Evolutionary conservation across 2,113 vertebrate genomes (phyloP), one percentile per base, ranked within the genome.

Genomic region (Xenopus borealis): DNA sequence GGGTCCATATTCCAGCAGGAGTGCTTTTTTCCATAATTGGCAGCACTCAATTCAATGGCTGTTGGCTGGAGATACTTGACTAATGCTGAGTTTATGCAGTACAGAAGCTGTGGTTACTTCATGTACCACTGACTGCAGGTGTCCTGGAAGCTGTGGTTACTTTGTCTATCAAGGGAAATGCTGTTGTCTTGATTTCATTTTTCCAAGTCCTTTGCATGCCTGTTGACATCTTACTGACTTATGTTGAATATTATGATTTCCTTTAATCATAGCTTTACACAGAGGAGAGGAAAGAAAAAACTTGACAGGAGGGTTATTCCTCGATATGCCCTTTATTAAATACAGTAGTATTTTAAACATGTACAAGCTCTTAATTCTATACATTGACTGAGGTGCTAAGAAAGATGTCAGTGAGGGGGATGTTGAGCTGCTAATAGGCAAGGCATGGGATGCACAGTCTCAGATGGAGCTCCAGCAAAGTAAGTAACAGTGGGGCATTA

Each of bases 101-200:
- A 76, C 73, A 76, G 73, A 69, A 76, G 73, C 73, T 76, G 73
- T 76, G 73, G 73, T 76, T 69, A 76, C 59, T 69, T 20, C 66
- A 17, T 57, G 73, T 69, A 63, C 73, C 59, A n/a, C 46, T 69
- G 44, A 10, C 59, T 63, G 59, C 73, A 76, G 73, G 73, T 76
- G 73, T 76, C 66, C 73, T 69, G 73, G 58, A 69, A 76, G 66
- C 72, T 61, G 72, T 55, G 73, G 73, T 63, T 63, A 52, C 53
- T 69, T 53, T 13, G 62, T 62, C 58, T 55, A 69, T 55, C 58
- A 63, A 33, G 73, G 73, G 73, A 76, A 76, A 76, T 76, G 27
- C 65, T 69, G 46, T 55, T 69, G 58, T 76, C 73, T 66, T 69
- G 66, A 76, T 76, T 76, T 63, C 58, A 69, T 76, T 52, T 76